Base-by-base conservation (phyloP, 92 coral and sea anemone genomes). In the Zoanthus solanderi region DNA sequence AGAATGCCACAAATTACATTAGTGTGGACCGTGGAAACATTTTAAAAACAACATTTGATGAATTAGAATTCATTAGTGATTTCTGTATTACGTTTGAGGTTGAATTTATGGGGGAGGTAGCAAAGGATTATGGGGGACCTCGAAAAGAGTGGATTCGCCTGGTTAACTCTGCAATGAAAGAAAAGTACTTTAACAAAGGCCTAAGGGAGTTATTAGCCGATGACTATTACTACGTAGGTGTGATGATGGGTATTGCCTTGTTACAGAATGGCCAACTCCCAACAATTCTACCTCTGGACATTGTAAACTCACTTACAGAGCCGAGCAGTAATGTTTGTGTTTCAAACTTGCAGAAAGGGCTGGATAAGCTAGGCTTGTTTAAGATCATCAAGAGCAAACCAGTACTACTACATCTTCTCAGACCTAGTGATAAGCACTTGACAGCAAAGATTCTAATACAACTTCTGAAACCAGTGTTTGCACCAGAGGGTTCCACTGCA, bases 381-480 rank as follows among this genome's bases (percentile, higher is more conserved):
- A 79, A 72, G 68, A 74, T 90, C 58, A 66, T 87, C 18, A 71
- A 75, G 72, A n/a, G 83, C 61, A 80, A 75, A 73, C 93, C 90
- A 65, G 66, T 93, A 15, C 17, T 93, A 65, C 90, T 87, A 29
- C 88, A 94, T 63, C 66, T 94, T 66, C 81, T 94, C 7, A 84
- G 90, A 53, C 96, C 92, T 45, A 75, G 65, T 46, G 75, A 67
- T 11, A 73, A 57, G 54, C 72, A 31, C 56, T 71, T 88, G 72
- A 45, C 90, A 71, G 92, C 92, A 73, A 87, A 90, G 90, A 78
- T 75, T 83, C 85, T 94, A 7, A 60, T 91, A 17, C 71, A 94
- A 5, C 57, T 89, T 28, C 87, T 84, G 78, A 73, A 60, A 60
- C 94, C 93, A 32, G 31, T 65, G 76, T 94, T 91, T 71, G 87